phyloP scores from a whole-genome alignment of 2,113 vertebrate genomes.

The Puffinus mauretanicus region DNA sequence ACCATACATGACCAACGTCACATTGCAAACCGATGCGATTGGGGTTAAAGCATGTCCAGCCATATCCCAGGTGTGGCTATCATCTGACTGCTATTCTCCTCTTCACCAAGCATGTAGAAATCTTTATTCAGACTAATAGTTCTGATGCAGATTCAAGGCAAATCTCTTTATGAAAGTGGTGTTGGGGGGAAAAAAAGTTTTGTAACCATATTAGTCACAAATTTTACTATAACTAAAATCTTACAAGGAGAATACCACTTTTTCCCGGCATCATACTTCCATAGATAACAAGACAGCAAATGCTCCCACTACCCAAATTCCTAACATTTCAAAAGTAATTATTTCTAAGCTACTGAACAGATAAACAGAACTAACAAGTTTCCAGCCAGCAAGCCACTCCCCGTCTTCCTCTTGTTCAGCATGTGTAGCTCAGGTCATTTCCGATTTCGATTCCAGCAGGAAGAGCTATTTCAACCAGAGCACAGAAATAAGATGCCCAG shows the following conservation, averaged over 20 bases:
- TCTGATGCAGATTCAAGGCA: neutral
- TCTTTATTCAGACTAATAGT: neutral
- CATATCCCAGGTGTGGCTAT: fast-evolving
- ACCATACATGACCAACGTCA: neutral
- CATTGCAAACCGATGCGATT: neutral
- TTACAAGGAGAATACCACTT: neutral
- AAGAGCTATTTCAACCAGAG: slow-evolving; percentile 29
- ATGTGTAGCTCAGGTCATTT: neutral
- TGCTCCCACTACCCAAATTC: neutral
- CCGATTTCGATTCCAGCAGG: neutral
- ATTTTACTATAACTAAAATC: neutral
- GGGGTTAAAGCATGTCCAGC: neutral
- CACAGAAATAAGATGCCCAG: slow-evolving; percentile 27
- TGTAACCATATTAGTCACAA: neutral
- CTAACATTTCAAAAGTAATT: neutral
- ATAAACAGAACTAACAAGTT: slow-evolving; percentile 21
- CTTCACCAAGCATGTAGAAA: fast-evolving
- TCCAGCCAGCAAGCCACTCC: slow-evolving; percentile 16
- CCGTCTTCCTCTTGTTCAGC: neutral
- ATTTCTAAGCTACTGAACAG: neutral
- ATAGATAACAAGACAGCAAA: neutral
- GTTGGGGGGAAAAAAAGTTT: neutral
- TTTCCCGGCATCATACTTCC: neutral
- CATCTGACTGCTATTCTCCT: neutral
- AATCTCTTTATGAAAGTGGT: neutral